Base-by-base conservation (phyloP, 2,888 invertebrate genomes). In the Glyphotaelius pellucidus region DNA sequence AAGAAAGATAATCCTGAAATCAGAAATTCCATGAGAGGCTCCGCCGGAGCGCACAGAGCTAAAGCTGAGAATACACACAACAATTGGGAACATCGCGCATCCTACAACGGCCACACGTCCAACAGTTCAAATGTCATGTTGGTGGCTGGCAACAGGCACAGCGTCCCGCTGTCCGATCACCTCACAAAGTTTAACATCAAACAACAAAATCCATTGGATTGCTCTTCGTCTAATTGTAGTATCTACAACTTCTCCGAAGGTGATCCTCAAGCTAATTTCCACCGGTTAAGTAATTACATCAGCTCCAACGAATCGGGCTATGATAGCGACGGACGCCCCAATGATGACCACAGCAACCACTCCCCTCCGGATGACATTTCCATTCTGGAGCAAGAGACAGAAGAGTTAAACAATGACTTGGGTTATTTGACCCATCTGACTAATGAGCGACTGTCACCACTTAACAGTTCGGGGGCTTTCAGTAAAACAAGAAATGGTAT, bases 221-320 rank as follows among this genome's bases (percentile, higher is more conserved):
- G 95, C 90, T 94, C 95, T 92, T 95, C 95, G 38, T 96, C 96
- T 15, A 95, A 95, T 92, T 96, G 96, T 94, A 96, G 96, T 93
- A 96, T 97, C 94, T 96, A 96, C 94, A 96, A 96, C 94, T 95
- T 95, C 92, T 96, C 95, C 93, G 96, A 96, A 95, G 94, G 94
- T 90, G 95, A 95, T 94, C 97, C 97, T 95, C 95, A 97, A 94
- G 95, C 96, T 94, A 96, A 96, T 95, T 95, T 96, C 94, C 97
- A 97, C 95, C 96, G 97, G 94, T 95, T 97, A 94, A 97, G 97
- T 94, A 97, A 97, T 95, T 98, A 98, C 95, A 97, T 98, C 89
- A 98, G 98, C 95, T 98, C 98, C 86, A 98, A 98, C 95, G 98
- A 98, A 95, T 98, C 98, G 89, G 98, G 98, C 83, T 98, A 98